Evolutionary conservation across 2,888 invertebrate genomes (phyloP).

Genomic region (Hartigia nigra): DNA sequence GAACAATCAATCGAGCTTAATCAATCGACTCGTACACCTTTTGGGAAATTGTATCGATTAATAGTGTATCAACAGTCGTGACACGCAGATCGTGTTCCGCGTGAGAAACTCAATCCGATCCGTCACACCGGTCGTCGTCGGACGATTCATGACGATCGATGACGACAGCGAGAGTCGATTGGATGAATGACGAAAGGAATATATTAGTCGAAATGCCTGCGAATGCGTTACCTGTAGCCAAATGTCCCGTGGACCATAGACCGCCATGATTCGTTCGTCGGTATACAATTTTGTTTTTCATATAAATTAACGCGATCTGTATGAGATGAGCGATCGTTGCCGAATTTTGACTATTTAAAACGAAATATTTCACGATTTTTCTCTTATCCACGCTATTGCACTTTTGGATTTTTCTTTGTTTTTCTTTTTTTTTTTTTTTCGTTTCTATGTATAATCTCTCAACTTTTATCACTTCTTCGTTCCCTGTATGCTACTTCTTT

Average conservation of each 20-base stretch:
- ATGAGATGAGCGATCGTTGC: neutral
- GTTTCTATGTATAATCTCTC: neutral
- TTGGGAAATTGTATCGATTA: neutral
- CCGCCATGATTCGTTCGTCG: slow-evolving; percentile 49
- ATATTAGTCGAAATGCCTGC: slow-evolving; percentile 27
- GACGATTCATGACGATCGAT: neutral
- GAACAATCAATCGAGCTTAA: neutral
- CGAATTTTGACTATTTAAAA: neutral
- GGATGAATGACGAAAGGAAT: neutral
- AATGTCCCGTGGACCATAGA: slow-evolving; percentile 61
- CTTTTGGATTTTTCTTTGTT: too few relatives aligned
- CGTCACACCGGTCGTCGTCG: neutral
- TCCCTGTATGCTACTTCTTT: neutral
- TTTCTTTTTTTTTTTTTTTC: neutral
- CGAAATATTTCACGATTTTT: neutral
- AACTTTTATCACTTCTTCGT: neutral
- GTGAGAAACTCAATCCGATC: neutral
- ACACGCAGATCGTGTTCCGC: neutral
- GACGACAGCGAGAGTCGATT: neutral
- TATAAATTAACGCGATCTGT: neutral
- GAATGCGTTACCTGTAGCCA: slow-evolving; percentile 53
- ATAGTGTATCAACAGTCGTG: neutral
- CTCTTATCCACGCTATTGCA: neutral
- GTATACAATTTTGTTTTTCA: neutral
- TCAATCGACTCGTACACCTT: neutral